These are phyloP conservation scores for Axis porcinus DNA, from an alignment of 2,113 vertebrate species.

Conservation along the genomic window DNA sequence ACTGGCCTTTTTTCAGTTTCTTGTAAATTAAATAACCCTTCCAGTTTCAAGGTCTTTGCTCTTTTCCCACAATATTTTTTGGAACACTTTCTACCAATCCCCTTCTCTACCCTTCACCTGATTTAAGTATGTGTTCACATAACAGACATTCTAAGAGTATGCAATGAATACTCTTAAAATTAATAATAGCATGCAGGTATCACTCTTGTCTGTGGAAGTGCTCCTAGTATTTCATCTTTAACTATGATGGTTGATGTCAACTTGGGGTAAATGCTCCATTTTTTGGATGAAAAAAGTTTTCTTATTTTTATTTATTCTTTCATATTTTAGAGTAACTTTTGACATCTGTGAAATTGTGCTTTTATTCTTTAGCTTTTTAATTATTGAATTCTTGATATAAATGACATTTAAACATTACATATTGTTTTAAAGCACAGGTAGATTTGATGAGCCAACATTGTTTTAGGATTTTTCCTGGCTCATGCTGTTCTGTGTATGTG, in stretches of 20 bases:
- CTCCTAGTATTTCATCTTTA: neutral
- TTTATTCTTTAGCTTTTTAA: neutral
- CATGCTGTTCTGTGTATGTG: neutral
- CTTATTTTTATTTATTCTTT: neutral
- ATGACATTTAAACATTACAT: neutral
- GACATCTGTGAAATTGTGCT: neutral
- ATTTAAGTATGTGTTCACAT: neutral
- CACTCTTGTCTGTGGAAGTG: neutral
- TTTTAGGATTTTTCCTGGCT: neutral
- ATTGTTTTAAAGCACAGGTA: neutral
- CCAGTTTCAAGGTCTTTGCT: neutral
- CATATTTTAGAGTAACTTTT: neutral
- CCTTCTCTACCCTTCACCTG: neutral
- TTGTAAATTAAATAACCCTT: neutral
- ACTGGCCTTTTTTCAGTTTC: neutral
- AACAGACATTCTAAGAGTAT: neutral
- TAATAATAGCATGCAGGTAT: neutral
- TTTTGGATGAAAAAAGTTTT: neutral
- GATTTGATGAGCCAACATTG: neutral
- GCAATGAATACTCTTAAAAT: neutral
- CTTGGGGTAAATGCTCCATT: neutral
- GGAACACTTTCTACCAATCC: neutral
- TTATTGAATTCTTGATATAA: neutral
- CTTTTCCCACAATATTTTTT: neutral
- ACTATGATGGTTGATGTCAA: neutral